Conservation (phyloP, 2,888 invertebrate genomes). For the Malthinus flaveolus region DNA sequence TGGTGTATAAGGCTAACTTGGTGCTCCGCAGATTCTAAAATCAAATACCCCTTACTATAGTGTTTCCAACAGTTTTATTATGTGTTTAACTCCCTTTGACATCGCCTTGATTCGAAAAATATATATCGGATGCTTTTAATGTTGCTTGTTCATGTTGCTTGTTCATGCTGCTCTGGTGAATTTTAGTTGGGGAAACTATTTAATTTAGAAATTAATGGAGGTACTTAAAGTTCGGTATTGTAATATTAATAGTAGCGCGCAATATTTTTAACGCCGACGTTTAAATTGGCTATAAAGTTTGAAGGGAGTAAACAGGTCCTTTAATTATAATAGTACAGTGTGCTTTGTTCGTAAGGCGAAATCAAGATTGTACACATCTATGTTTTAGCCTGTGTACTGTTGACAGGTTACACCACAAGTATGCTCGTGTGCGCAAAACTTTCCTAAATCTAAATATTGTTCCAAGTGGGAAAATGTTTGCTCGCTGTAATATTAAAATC, state of each 20-base stretch:
- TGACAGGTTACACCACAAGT: neutral
- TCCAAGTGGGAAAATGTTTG: too few species aligned
- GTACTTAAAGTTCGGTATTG: too few species aligned
- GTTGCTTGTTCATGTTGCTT: conserved; percentile 18
- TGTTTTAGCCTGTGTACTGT: neutral
- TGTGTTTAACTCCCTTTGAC: conserved; percentile 29
- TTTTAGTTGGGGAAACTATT: too few species aligned
- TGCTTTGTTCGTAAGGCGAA: conserved; percentile 6
- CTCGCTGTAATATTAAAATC: too few species aligned
- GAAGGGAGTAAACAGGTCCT: conserved; percentile 3
- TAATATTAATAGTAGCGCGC: neutral
- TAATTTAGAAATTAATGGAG: too few species aligned
- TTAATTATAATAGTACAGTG: conserved; percentile 11
- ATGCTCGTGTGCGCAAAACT: too few species aligned
- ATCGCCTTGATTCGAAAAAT: conserved; percentile 22
- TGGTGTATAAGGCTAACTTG: conserved; percentile 31
- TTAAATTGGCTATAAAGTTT: conserved; percentile 4
- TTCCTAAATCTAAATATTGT: too few species aligned
- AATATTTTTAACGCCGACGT: neutral
- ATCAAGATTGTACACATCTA: conserved; percentile 9
- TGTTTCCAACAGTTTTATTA: conserved; percentile 25
- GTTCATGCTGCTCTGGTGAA: conserved; percentile 6
- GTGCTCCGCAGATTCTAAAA: conserved; percentile 21
- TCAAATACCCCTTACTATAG: conserved; percentile 14
- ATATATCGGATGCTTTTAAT: conserved; percentile 25